Conservation (phyloP, 2,113 vertebrate species). For the Corydoras maculifer region DNA sequence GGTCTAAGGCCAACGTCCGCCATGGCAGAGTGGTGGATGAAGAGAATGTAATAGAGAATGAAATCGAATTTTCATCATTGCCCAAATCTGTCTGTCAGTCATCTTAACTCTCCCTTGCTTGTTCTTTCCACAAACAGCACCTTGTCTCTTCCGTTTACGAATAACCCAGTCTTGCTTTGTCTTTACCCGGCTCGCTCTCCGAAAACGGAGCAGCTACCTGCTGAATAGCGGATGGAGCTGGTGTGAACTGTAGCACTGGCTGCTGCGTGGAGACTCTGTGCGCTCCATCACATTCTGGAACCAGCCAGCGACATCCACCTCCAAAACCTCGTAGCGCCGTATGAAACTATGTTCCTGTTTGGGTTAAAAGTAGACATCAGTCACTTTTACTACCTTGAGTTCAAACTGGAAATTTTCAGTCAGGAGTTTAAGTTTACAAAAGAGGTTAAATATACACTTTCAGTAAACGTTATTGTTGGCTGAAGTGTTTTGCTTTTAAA, state of each 20-base stretch:
- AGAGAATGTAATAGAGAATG: slow-evolving; percentile 8
- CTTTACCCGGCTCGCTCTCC: slow-evolving; percentile 2
- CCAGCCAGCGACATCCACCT: slow-evolving; percentile 92
- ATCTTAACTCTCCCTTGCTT: slow-evolving; percentile 20
- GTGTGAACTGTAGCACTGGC: slow-evolving; percentile 82
- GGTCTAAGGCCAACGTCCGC: slow-evolving; percentile 44
- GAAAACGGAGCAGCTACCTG: slow-evolving; percentile 72
- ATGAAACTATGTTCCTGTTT: slow-evolving; percentile 87
- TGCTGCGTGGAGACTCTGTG: slow-evolving; percentile 88
- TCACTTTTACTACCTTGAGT: too few species aligned
- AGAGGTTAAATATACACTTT: too few species aligned
- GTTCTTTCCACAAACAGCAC: slow-evolving; percentile 2
- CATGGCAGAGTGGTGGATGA: slow-evolving; percentile 39
- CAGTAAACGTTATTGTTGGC: too few species aligned
- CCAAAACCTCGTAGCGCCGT: slow-evolving; percentile 82
- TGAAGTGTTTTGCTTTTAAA: too few species aligned
- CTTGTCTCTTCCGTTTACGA: slow-evolving; percentile 1
- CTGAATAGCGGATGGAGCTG: slow-evolving; percentile 90
- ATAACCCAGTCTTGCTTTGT: slow-evolving; percentile 26
- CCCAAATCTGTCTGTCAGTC: slow-evolving; percentile 56
- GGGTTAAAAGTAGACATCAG: background rate
- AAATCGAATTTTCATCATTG: slow-evolving; percentile 31
- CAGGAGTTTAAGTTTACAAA: too few species aligned
- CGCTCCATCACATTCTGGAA: slow-evolving; percentile 92
- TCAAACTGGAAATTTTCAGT: background rate